These are phyloP conservation scores for Cerceris ruficornis DNA, from an alignment of 2,888 invertebrate genomes.

Conservation along the genomic window DNA sequence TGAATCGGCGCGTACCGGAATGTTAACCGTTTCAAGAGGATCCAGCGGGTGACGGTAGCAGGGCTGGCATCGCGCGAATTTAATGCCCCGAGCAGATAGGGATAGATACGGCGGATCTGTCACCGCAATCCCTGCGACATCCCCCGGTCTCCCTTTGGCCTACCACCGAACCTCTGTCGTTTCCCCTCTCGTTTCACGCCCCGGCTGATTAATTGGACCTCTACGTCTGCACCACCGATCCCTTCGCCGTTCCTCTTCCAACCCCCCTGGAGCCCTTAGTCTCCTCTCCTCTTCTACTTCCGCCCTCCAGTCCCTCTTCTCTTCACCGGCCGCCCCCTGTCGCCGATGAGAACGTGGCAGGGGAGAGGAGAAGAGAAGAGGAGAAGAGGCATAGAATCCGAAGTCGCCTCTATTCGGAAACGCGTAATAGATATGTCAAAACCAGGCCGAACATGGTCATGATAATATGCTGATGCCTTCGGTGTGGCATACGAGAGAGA, in stretches of 20 bases:
- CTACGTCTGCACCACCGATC: constrained; percentile 62
- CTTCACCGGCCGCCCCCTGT: constrained; percentile 14
- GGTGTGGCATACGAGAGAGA: constrained; percentile 27
- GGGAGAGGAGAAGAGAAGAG: constrained; percentile 18
- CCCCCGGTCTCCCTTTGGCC: constrained; percentile 36
- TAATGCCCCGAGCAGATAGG: constrained; percentile 72
- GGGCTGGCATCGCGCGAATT: constrained; percentile 67
- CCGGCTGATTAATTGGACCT: constrained; percentile 79
- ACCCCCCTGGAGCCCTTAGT: background rate
- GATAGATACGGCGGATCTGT: constrained; percentile 78
- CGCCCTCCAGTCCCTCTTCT: constrained; percentile 35
- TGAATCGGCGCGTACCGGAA: constrained; percentile 62
- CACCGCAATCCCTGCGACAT: constrained; percentile 75
- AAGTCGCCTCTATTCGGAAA: constrained; percentile 78
- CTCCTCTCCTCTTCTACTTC: constrained; percentile 5
- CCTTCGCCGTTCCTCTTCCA: constrained; percentile 30
- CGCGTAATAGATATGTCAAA: constrained; percentile 81
- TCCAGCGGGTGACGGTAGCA: constrained; percentile 40
- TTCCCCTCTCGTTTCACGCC: constrained; percentile 78
- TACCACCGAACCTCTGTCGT: constrained; percentile 25
- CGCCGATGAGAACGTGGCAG: constrained; percentile 14
- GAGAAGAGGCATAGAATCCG: constrained; percentile 70
- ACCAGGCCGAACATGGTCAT: constrained; percentile 77
- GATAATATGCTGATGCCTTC: constrained; percentile 77
- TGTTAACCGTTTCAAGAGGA: constrained; percentile 68